Conservation (phyloP, 1,140 invertebrate species). For the Zelostemma sp. region DNA sequence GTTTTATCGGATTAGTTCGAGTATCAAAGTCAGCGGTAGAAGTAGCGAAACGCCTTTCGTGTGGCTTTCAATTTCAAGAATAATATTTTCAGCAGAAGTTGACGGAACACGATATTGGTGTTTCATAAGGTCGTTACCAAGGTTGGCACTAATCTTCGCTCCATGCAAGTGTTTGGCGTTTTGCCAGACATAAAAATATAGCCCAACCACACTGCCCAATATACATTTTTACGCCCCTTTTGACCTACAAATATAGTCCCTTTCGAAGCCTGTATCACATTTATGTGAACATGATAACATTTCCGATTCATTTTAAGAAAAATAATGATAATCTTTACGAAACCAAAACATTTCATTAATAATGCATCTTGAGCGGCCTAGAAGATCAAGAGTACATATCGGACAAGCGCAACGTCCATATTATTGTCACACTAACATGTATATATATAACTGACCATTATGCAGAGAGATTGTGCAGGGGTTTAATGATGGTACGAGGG, state of each 20-base stretch:
- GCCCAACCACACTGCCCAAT: slow-evolving; percentile 45
- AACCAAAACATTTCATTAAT: no score
- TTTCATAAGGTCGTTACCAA: slow-evolving; percentile 63
- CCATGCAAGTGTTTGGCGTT: slow-evolving; percentile 53
- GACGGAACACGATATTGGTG: slow-evolving; percentile 45
- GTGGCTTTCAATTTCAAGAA: slow-evolving; percentile 60
- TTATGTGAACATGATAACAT: no score
- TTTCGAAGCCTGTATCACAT: no score
- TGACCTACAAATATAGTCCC: slow-evolving; percentile 21
- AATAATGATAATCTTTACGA: no score
- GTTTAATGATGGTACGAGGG: slow-evolving; percentile 42
- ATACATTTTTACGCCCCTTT: slow-evolving; percentile 39
- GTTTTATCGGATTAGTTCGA: no score
- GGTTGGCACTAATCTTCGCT: slow-evolving; percentile 60
- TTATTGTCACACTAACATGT: slow-evolving; percentile 29
- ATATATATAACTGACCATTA: slow-evolving; percentile 41
- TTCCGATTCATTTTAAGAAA: no score
- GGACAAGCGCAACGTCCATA: slow-evolving; percentile 20
- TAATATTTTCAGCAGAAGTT: slow-evolving; percentile 54
- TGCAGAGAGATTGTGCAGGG: slow-evolving; percentile 29
- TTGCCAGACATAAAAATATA: slow-evolving; percentile 55
- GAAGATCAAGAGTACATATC: slow-evolving; percentile 13
- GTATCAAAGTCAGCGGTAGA: slow-evolving; percentile 9
- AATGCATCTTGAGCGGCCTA: no score
- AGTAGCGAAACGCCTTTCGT: slow-evolving; percentile 24